A percentile compares a stretch with the other conserved stretches of the same genome.
Conservation (phyloP, 2,797 vertebrate genomes). For the Chelon auratus region DNA sequence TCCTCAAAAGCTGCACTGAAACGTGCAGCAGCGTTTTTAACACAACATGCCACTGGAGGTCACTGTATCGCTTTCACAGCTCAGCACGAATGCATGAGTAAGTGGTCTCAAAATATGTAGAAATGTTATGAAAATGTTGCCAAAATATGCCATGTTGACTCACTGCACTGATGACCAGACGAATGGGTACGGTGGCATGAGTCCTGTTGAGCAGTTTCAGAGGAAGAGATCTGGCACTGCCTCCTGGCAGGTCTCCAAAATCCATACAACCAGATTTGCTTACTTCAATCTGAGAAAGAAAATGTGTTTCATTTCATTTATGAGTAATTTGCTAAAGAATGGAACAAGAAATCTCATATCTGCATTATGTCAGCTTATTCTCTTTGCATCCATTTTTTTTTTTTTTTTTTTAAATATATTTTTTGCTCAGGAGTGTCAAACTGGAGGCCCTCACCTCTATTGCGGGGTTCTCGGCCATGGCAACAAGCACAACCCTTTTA, state of each 20-base stretch:
- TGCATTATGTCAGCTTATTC: not conserved
- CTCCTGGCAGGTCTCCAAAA: slow-evolving; percentile 92
- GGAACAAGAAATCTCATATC: not conserved
- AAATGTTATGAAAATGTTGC: not conserved
- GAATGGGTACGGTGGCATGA: slow-evolving; percentile 90
- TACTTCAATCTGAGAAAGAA: slow-evolving; percentile 86
- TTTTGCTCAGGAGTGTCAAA: not conserved
- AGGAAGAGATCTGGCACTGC: slow-evolving; percentile 89
- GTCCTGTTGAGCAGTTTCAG: slow-evolving; percentile 92
- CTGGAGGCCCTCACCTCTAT: slow-evolving; percentile 84
- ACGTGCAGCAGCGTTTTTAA: not conserved
- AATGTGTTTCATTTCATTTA: not conserved
- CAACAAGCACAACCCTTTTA: slow-evolving; percentile 89
- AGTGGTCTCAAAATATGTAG: not conserved
- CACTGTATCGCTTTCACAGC: not conserved
- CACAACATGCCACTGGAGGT: slow-evolving; percentile 17
- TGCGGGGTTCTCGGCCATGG: slow-evolving; percentile 91
- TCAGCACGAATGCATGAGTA: not conserved
- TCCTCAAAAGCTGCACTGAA: not conserved
- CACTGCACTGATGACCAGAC: slow-evolving; percentile 95
- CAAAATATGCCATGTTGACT: slow-evolving; percentile 71
- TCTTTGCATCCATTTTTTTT: not conserved
- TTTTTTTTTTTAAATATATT: too few relatives aligned
- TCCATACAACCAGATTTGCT: slow-evolving; percentile 86
- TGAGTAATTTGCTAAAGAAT: not conserved